Base-by-base conservation (phyloP, 1,140 invertebrate genomes). In the Halyomorpha halys region DNA sequence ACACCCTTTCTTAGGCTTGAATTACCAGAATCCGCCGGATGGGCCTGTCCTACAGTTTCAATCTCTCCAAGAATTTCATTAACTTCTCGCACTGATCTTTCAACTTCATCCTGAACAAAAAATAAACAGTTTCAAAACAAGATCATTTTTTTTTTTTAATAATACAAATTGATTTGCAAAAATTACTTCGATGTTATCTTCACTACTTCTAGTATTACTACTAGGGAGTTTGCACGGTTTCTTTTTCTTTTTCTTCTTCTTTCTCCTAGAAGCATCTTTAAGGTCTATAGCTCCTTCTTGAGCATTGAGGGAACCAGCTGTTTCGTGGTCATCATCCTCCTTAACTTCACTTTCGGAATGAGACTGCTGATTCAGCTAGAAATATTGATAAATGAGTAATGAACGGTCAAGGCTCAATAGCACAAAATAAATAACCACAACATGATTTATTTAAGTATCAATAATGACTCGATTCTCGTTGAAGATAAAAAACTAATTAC, bases 31-130 rank as follows among this genome's bases (percentile, higher is more conserved):
- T 66, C 44, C 63, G 45, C 25, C 2, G 27, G 11, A 18, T 19
- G 34, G 3, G 62, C 15, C 21, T 18, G 11, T 3, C 23, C 59
- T 30, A 44, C 45, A 49, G 34, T 61, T n/a, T 65, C 21, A 76
- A 75, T 71, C 67, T 84, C 81, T 0, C 87, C 86, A 3, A 89
- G 73, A 13, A 89, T 73, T 71, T 82, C 80, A 72, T 90, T 89
- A 1, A 90, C 85, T 74, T 89, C 84, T 61, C 79, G 72, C 5
- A 90, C 74, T 44, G 82, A 84, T 64, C 81, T 77, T 67, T 89
- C 88, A 34, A 90, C 81, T 74, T 91, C 88, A 76, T 87, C 85
- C 71, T 84, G 78, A 73, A 77, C 65, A 65, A 59, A 8, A 8
- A 27, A 59, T 8, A 51, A 2, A 25, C 16, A 5, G 49, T 8